These are phyloP conservation scores for Mus spretus DNA, from an alignment of 2,797 vertebrate species.

Conservation along the genomic window DNA sequence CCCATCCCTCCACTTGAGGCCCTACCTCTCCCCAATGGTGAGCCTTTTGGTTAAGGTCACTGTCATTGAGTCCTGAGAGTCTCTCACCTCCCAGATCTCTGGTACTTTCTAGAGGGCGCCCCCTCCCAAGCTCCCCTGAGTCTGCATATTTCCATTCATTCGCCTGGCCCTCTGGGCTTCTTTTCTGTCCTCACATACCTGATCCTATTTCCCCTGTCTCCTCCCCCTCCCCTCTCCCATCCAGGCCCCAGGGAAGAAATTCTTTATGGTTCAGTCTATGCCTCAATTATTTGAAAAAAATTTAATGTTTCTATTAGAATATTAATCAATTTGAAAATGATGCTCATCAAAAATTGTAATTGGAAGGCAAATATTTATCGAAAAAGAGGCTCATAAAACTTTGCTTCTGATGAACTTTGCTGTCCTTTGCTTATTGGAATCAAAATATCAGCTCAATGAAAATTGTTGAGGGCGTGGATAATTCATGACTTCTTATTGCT, in stretches of 20 bases:
- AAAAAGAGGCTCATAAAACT: not conserved
- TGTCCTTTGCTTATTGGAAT: conserved; percentile 36
- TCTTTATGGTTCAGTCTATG: not conserved
- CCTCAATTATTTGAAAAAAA: not conserved
- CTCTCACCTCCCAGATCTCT: not conserved
- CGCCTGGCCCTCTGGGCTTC: not conserved
- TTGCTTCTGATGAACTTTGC: conserved; percentile 53
- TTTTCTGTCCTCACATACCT: not conserved
- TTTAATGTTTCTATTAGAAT: not conserved
- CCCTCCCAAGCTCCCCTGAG: not conserved
- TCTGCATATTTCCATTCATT: not conserved
- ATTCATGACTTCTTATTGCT: conserved; percentile 49
- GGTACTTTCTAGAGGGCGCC: not conserved
- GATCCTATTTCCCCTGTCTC: not conserved
- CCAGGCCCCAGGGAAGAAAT: not conserved
- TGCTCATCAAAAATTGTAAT: not conserved
- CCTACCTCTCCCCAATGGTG: not conserved
- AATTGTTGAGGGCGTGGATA: not conserved
- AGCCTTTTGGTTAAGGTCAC: not conserved
- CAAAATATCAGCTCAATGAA: conserved; percentile 60
- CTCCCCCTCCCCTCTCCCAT: not conserved
- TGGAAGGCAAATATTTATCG: conserved; percentile 1
- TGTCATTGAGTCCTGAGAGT: not conserved
- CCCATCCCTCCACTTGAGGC: not conserved
- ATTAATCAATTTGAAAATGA: not conserved